Base-by-base conservation (phyloP, 2,113 vertebrate species). In the Loxodonta africana region DNA sequence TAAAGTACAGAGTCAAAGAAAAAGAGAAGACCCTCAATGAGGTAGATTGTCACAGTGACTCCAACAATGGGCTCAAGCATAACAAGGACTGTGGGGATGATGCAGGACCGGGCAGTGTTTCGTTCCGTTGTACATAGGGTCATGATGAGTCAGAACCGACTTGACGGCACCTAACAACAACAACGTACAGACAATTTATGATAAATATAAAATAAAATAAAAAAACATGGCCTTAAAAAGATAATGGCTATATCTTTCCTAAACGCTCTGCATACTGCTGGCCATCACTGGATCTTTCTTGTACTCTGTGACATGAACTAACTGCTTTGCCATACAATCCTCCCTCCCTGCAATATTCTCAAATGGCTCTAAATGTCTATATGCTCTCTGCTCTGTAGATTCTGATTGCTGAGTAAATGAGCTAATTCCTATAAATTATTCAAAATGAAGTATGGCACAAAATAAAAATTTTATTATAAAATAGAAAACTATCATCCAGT, bases 351-450 rank as follows among this genome's bases (percentile, higher is more conserved):
- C 80, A 62, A 17, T 41, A 71, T 4, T 77, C 44, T 48, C 48
- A 48, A 48, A 48, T 48, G 48, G 48, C 48, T 48, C 48, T 48
- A 48, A 48, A 48, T 48, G 48, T 48, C 48, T 48, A 78, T 8
- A 21, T 71, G 65, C 41, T 25, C 26, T 48, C 41, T 28, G 62
- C 73, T 95, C 83, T 87, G 28, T 60, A 30, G n/a, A 63, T 88
- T 95, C 33, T 30, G 5, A 44, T 77, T 62, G 83, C 51, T 88
- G 71, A 53, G 63, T 76, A 88, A 88, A 46, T 73, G 77, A 74
- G 82, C 67, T 82, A 67, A 91, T 82, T 94, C 21, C 65, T 76
- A 33, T 37, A 86, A 88, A 88, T 94, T 84, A 62, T 62, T 84
- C 62, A 63, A 88, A 96, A 92, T 78, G 51, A 28, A 26, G 21